Conservation (phyloP, 2,113 vertebrate species). For the human region GRCh38 chr17:14317001-14317500, state of each 20-base stretch:
- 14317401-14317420: neutral
- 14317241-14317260: neutral
- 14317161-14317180: conserved; percentile 45
- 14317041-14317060: neutral
- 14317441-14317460: neutral
- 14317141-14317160: conserved; percentile 64
- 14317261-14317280: neutral
- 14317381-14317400: neutral
- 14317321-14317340: neutral
- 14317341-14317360: neutral
- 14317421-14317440: neutral
- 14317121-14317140: conserved; percentile 28
- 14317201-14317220: neutral
- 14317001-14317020: too few species aligned
- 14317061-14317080: neutral
- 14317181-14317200: conserved; percentile 39
- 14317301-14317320: neutral
- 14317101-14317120: neutral
- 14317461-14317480: neutral
- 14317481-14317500: neutral
- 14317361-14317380: neutral
- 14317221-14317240: neutral
- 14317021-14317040: neutral
- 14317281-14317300: neutral
- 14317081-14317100: neutral